These are phyloP conservation scores for Cenopis cana DNA, from an alignment of 2,888 invertebrate species.

Conservation along the genomic window DNA sequence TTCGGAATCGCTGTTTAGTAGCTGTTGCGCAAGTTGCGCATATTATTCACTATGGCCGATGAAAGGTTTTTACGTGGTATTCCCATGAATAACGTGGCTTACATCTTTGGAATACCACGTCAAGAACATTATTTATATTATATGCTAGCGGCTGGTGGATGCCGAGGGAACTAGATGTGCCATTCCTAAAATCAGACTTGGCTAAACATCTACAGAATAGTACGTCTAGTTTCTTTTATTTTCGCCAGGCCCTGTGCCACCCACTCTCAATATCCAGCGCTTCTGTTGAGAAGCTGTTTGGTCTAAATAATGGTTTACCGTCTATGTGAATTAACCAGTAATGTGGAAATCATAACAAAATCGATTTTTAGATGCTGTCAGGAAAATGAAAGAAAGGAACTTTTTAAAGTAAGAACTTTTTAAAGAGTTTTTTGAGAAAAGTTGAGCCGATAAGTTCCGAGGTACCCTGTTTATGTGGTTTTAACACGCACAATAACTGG, in stretches of 20 bases:
- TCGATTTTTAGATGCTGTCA: background rate
- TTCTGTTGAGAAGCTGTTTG: background rate
- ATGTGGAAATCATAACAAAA: background rate
- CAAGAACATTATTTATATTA: background rate
- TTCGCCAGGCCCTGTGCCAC: background rate
- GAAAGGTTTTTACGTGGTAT: background rate
- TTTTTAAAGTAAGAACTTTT: too few species aligned
- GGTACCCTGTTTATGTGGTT: conserved; percentile 17
- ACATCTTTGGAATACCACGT: background rate
- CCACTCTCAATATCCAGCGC: too few species aligned
- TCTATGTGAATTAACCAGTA: background rate
- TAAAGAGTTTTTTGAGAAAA: background rate
- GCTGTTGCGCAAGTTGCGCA: background rate
- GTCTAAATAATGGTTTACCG: background rate
- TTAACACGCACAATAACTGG: conserved; percentile 9
- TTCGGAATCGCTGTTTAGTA: too few species aligned
- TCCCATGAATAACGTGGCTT: background rate
- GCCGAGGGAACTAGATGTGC: conserved; percentile 9
- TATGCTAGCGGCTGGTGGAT: background rate
- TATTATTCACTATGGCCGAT: background rate
- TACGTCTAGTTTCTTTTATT: conserved; percentile 12
- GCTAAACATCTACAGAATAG: conserved; percentile 20
- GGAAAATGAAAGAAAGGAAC: background rate
- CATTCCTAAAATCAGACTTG: conserved; percentile 21
- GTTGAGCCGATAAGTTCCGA: background rate